Evolutionary conservation across 2,113 vertebrate species (phyloP).

Genomic region (Paraplagusia blochii): DNA sequence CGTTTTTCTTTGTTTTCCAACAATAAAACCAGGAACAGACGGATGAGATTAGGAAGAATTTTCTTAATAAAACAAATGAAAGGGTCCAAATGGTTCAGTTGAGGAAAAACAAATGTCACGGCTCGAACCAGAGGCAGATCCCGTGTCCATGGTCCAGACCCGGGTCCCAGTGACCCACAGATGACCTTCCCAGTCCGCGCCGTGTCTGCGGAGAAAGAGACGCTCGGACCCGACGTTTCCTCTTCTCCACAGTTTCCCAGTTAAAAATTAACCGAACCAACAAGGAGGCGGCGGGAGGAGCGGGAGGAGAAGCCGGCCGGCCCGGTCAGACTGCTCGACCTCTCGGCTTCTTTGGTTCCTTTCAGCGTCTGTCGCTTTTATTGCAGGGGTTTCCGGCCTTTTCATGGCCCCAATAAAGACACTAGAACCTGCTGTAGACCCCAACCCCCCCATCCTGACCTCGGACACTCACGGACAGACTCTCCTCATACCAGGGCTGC

Average conservation of each 20-base stretch:
- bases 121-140: too few relatives aligned
- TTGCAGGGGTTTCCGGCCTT: slow-evolving; percentile 69
- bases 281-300: slow-evolving; percentile 5
- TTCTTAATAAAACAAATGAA: too few relatives aligned
- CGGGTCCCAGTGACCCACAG: slow-evolving; percentile 16
- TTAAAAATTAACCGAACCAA: slow-evolving; percentile 56
- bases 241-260: slow-evolving; percentile 12
- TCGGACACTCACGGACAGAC: not conserved
- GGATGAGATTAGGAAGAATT: too few relatives aligned
- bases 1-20: not conserved
- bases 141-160: too few relatives aligned
- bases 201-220: slow-evolving; percentile 22
- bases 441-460: not conserved
- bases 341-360: slow-evolving; percentile 36
- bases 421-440: slow-evolving; percentile 34
- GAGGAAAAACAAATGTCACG: too few relatives aligned
- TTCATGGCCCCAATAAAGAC: slow-evolving; percentile 70
- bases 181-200: slow-evolving; percentile 29
- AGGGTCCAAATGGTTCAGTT: too few relatives aligned
- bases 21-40: too few relatives aligned
- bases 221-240: slow-evolving; percentile 48
- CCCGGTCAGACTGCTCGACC: slow-evolving; percentile 13
- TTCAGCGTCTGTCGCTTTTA: slow-evolving; percentile 59
- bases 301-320: too few relatives aligned
- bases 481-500: too few relatives aligned